Evolutionary conservation across 2,888 invertebrate species (phyloP).

Genomic region (Nemapogon koenigi): DNA sequence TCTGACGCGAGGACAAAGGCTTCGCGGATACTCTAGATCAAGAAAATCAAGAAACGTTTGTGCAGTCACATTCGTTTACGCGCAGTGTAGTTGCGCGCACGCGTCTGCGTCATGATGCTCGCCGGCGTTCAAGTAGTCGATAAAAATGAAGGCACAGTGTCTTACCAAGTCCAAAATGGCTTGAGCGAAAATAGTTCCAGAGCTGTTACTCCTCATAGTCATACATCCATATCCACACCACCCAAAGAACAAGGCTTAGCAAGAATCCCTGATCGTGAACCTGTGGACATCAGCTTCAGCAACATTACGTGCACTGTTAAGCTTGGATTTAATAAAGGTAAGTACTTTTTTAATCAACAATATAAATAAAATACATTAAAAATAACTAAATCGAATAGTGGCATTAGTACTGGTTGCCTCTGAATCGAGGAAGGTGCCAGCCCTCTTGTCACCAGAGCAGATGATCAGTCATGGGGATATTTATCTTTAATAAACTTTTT

Average conservation of each 20-base stretch:
- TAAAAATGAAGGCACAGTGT: slow-evolving; percentile 21
- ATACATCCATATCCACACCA: slow-evolving; percentile 8
- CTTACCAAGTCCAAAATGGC: slow-evolving; percentile 9
- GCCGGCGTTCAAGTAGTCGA: slow-evolving; percentile 53
- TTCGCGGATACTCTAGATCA: slow-evolving; percentile 4
- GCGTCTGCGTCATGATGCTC: slow-evolving; percentile 45
- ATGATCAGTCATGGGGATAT: no score
- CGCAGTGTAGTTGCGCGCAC: slow-evolving; percentile 29
- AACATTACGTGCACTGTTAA: slow-evolving; percentile 76
- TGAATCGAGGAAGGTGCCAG: no score
- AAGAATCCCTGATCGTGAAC: slow-evolving; percentile 39
- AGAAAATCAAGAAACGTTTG: slow-evolving; percentile 12
- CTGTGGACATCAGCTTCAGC: slow-evolving; percentile 76
- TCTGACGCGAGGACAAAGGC: not conserved
- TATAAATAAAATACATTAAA: no score
- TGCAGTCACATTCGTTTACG: slow-evolving; percentile 41
- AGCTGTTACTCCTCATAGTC: slow-evolving; percentile 13
- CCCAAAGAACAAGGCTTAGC: slow-evolving; percentile 23
- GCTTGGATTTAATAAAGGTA: slow-evolving; percentile 77
- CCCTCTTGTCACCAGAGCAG: no score
- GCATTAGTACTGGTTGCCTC: no score
- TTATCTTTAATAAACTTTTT: no score
- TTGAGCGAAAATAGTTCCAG: slow-evolving; percentile 10
- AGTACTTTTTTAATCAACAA: slow-evolving; percentile 18
- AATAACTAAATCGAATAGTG: no score